phyloP scores from a whole-genome alignment of 2,797 vertebrate genomes.

The Alcedo atthis region DNA sequence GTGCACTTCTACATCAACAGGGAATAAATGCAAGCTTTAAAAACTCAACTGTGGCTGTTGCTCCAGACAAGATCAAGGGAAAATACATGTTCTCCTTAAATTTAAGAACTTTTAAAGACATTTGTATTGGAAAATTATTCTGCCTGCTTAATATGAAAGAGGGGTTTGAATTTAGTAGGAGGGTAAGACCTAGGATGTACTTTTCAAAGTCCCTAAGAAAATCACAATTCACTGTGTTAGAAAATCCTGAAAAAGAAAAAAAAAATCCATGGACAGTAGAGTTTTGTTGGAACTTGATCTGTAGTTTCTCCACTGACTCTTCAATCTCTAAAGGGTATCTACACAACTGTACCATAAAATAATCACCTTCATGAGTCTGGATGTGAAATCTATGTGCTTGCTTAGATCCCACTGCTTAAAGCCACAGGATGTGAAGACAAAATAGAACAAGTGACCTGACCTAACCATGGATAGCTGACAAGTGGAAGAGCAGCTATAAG shows the following conservation, averaged over 20 bases:
- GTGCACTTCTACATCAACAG: background rate
- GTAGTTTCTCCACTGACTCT: background rate
- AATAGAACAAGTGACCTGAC: background rate
- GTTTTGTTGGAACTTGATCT: background rate
- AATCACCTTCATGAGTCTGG: background rate
- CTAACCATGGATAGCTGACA: background rate
- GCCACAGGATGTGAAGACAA: background rate
- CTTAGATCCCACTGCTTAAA: background rate
- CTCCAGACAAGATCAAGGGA: slow-evolving; percentile 20
- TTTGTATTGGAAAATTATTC: background rate
- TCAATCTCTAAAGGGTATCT: background rate
- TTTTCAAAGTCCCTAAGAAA: background rate
- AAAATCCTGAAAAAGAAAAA: background rate
- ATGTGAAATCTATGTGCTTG: background rate
- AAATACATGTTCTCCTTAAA: background rate
- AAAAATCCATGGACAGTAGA: background rate
- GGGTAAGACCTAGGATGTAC: background rate
- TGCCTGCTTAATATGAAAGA: background rate
- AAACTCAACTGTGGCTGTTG: background rate
- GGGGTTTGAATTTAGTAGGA: background rate
- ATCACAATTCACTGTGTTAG: background rate
- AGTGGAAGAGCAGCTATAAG: background rate
- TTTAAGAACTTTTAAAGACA: background rate
- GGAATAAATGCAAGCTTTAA: slow-evolving; percentile 7
- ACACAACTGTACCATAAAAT: background rate